Percentiles rank a stretch among this genome's conserved stretches.
Conservation (phyloP, 2,797 vertebrate genomes). For the Tenualosa ilisha region DNA sequence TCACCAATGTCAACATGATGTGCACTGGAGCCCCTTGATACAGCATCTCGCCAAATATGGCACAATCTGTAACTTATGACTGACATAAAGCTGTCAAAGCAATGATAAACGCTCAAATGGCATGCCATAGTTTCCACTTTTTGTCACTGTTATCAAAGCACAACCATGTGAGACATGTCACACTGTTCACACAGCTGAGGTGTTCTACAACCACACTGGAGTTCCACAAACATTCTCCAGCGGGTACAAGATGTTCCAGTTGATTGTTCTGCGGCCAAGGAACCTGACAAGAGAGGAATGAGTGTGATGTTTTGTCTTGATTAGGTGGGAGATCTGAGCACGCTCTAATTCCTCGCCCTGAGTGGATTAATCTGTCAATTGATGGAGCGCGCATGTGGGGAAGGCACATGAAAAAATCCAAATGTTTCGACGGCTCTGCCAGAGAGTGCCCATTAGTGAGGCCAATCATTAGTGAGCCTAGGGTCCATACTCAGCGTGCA, state of each 20-base stretch:
- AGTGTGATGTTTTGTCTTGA: not conserved
- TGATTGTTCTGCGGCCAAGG: not conserved
- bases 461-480: not conserved
- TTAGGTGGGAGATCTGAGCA: not conserved
- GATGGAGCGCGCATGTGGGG: not conserved
- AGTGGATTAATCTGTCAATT: conserved; percentile 13
- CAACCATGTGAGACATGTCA: not conserved
- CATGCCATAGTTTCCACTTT: not conserved
- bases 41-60: not conserved
- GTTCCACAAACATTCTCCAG: not conserved
- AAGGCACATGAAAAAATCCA: not conserved
- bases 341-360: not conserved
- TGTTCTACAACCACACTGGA: not conserved
- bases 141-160: not conserved
- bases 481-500: not conserved
- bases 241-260: not conserved
- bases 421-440: not conserved
- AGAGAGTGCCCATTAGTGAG: conserved; percentile 10
- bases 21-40: not conserved
- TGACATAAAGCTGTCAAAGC: not conserved
- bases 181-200: not conserved
- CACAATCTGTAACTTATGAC: not conserved
- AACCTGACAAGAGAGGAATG: not conserved
- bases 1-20: not conserved
- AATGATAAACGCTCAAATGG: not conserved